Base-by-base conservation (phyloP, 1,140 invertebrate species). In the Halyomorpha halys region DNA sequence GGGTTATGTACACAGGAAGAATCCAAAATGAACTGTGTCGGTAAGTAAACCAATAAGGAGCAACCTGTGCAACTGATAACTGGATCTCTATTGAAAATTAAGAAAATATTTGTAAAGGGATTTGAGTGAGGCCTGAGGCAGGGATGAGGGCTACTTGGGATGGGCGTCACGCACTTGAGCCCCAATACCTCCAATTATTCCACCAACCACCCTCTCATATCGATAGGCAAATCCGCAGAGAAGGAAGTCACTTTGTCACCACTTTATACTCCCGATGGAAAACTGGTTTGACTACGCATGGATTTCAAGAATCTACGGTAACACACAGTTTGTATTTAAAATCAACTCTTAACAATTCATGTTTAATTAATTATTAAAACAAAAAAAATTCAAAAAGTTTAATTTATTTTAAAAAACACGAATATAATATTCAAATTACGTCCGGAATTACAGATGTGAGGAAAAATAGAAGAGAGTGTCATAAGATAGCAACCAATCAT, bases 141-240 rank as follows among this genome's bases (percentile, higher is more conserved):
- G 47, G 21, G 47, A n/a, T n/a, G 9, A 49, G 16, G n/a, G n/a
- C 5, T 19, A 4, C 47, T 19, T 19, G 47, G 4, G 6, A 19
- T 18, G n/a, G 6, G 9, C n/a, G n/a, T 2, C n/a, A 18, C n/a
- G n/a, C 21, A 1, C 47, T 14, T 6, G 2, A 21, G 47, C 47
- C 11, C 47, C 47, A 49, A 49, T 49, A 49, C 47, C 54, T n/a
- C 54, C 54, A 59, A 59, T 34, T 59, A 27, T 59, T 27, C 23
- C 16, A 4, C 30, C 49, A 14, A 53, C 18, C 18, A 53, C 49
- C 18, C 49, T 53, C 23, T 53, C 18, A 25, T 53, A n/a, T 13
- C 34, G 34, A 39, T 49, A 49, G 21, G 54, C 30, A 59, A 59
- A 27, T 59, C 54, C 54, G 54, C 54, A 34, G 1, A 4, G 9